A percentile compares a stretch with the other conserved stretches of the same genome.
phyloP scores from a whole-genome alignment of 2,797 vertebrate genomes.

The Prunella strophiata region DNA sequence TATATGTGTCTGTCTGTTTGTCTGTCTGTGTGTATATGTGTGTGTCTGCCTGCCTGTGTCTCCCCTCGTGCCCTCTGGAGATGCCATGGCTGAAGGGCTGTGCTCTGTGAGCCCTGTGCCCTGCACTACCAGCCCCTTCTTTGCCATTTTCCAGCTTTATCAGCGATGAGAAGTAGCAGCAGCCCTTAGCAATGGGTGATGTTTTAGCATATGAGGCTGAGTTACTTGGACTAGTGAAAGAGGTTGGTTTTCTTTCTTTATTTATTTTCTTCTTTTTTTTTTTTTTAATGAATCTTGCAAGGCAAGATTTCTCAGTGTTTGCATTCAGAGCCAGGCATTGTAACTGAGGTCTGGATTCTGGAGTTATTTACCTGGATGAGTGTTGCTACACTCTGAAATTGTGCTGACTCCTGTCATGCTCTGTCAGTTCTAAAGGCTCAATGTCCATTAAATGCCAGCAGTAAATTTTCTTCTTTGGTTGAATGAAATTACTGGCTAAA shows the following conservation, averaged over 20 bases:
- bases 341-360: not conserved
- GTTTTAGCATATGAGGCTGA: constrained; percentile 88
- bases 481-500: not conserved
- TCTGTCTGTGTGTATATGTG: not conserved
- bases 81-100: not conserved
- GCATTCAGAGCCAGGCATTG: not conserved
- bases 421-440: not conserved
- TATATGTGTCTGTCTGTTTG: no score
- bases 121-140: not conserved
- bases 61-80: not conserved
- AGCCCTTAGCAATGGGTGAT: constrained; percentile 83
- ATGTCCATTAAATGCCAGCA: not conserved
- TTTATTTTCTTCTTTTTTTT: no score
- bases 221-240: constrained; percentile 89
- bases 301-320: not conserved
- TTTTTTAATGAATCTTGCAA: not conserved
- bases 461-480: not conserved
- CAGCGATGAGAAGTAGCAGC: not conserved
- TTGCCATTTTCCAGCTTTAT: not conserved
- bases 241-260: constrained; percentile 76
- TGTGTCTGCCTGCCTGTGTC: fast-evolving
- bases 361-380: not conserved
- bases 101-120: not conserved
- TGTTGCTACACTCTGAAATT: not conserved
- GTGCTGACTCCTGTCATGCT: not conserved